These are phyloP conservation scores for Phania funesta DNA, from an alignment of 2,888 invertebrate species.

Conservation along the genomic window DNA sequence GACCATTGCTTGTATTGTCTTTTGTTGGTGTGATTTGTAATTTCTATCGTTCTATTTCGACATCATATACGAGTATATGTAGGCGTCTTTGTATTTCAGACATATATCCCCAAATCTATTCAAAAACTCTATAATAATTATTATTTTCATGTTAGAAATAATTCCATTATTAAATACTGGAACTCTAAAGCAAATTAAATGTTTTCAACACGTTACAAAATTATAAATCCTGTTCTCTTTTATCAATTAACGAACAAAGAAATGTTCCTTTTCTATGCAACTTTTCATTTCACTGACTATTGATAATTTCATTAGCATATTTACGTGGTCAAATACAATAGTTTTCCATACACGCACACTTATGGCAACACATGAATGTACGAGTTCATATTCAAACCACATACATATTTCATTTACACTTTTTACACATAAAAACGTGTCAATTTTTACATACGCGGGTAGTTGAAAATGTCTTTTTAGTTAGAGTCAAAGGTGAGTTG, in stretches of 20 bases:
- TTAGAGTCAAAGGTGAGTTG: too few species aligned
- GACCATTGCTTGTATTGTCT: too few species aligned
- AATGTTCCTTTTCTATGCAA: constrained; percentile 2
- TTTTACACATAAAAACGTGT: too few species aligned
- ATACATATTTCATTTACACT: background rate
- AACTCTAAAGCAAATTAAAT: background rate
- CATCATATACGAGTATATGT: too few species aligned
- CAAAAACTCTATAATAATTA: too few species aligned
- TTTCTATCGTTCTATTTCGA: too few species aligned
- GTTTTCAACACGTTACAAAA: too few species aligned
- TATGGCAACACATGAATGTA: background rate
- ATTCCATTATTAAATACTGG: background rate
- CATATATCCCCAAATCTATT: too few species aligned
- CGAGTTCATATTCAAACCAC: background rate
- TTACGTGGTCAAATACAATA: constrained; percentile 51
- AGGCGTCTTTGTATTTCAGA: too few species aligned
- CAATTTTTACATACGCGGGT: too few species aligned
- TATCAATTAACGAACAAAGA: constrained; percentile 22
- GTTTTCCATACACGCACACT: background rate
- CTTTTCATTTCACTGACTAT: constrained; percentile 24
- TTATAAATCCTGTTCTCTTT: constrained; percentile 1
- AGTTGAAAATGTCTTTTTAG: too few species aligned
- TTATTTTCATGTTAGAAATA: background rate
- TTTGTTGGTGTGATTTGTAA: too few species aligned
- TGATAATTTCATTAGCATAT: constrained; percentile 56